Evolutionary conservation across 2,113 vertebrate genomes (phyloP).

Genomic region (Oreotragus oreotragus): DNA sequence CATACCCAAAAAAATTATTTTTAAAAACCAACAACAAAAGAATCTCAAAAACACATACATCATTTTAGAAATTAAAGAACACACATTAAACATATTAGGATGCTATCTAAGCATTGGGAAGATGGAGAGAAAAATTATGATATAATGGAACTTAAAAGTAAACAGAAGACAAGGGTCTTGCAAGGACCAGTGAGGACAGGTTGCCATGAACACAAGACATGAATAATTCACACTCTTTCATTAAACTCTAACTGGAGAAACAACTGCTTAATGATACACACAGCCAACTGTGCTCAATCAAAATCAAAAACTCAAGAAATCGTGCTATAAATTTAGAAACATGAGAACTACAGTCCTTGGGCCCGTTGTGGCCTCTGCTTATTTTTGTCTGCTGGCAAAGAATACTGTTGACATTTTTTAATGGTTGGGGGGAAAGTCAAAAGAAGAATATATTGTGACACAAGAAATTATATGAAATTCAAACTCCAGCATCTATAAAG

Average conservation of each 20-base stretch:
- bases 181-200: not conserved
- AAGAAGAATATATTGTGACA: not conserved
- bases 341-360: not conserved
- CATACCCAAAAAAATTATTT: not conserved
- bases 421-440: not conserved
- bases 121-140: not conserved
- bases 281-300: not conserved
- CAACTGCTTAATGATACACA: not conserved
- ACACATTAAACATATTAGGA: not conserved
- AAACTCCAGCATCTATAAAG: not conserved
- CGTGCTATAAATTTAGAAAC: not conserved
- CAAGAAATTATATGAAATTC: not conserved
- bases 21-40: not conserved
- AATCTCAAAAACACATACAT: not conserved
- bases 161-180: not conserved
- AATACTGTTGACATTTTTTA: not conserved
- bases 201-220: not conserved
- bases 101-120: not conserved
- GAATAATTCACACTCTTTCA: not conserved
- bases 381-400: not conserved
- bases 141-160: not conserved
- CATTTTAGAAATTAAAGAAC: not conserved
- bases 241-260: not conserved
- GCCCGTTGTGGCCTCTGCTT: not conserved
- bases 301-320: not conserved